These are phyloP conservation scores for Uloborus diversus DNA, from an alignment of 1,140 invertebrate genomes.

Conservation along the genomic window DNA sequence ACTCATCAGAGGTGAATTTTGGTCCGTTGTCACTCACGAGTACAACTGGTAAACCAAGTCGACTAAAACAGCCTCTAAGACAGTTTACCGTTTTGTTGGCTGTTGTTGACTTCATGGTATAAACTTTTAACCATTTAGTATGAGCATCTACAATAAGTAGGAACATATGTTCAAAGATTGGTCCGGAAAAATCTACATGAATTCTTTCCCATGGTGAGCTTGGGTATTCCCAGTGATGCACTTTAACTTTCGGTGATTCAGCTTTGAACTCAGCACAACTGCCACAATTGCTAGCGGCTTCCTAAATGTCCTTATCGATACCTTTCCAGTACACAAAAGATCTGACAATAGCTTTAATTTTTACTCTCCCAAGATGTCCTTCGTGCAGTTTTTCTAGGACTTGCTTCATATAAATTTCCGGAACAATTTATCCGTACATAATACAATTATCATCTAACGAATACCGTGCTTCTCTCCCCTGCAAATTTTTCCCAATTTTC, in stretches of 20 bases:
- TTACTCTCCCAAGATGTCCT: conserved; percentile 60
- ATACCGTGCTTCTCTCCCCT: neutral
- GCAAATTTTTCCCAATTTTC: neutral
- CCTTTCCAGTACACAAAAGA: conserved; percentile 62
- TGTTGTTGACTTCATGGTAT: neutral
- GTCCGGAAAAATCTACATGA: conserved; percentile 9
- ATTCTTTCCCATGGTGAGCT: neutral
- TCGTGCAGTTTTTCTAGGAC: conserved; percentile 61
- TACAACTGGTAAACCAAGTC: neutral
- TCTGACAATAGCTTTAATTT: conserved; percentile 62
- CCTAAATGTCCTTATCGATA: conserved; percentile 61
- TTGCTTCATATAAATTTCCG: conserved; percentile 45
- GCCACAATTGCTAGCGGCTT: neutral
- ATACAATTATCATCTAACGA: neutral
- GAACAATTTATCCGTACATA: conserved; percentile 53
- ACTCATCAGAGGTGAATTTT: neutral
- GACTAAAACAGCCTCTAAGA: neutral
- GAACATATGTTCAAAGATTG: neutral
- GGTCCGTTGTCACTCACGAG: neutral
- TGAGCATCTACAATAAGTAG: neutral
- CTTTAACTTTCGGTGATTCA: neutral
- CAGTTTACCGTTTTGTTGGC: neutral
- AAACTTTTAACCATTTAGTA: neutral
- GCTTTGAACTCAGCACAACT: neutral
- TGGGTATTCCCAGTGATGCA: conserved; percentile 4